These are phyloP conservation scores for Thamnophis sirtalis DNA, from an alignment of 2,113 vertebrate genomes.

Conservation along the genomic window DNA sequence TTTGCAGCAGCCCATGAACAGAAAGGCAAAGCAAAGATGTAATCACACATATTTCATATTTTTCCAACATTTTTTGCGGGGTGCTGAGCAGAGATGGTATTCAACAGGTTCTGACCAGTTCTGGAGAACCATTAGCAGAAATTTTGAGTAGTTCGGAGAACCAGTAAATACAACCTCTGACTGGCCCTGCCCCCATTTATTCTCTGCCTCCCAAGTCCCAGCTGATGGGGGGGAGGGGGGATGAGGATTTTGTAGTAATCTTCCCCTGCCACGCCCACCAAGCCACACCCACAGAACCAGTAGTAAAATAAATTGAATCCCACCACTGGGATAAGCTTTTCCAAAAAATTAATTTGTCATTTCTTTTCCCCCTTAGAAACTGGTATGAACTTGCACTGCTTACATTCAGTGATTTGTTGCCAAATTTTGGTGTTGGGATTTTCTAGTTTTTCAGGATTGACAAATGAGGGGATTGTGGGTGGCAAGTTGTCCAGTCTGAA, in stretches of 20 bases:
- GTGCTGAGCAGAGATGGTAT: too few relatives aligned
- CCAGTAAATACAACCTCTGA: too few relatives aligned
- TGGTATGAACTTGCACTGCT: background rate
- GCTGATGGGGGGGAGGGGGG: too few relatives aligned
- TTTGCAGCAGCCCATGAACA: background rate
- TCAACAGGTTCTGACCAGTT: too few relatives aligned
- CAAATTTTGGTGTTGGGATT: background rate
- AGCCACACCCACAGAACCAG: too few relatives aligned
- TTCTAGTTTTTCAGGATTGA: background rate
- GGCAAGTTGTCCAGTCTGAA: background rate
- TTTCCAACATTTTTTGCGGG: background rate
- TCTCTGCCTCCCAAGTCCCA: too few relatives aligned
- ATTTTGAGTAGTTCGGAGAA: too few relatives aligned
- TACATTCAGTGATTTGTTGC: background rate
- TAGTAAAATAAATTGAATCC: too few relatives aligned
- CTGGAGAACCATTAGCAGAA: too few relatives aligned
- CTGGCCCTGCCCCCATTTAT: background rate
- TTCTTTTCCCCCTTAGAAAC: background rate
- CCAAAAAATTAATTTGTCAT: background rate
- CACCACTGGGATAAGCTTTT: background rate
- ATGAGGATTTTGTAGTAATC: too few relatives aligned
- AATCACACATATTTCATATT: background rate
- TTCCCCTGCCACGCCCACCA: too few relatives aligned
- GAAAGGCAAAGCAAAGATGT: background rate
- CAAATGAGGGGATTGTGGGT: background rate